Conservation (phyloP, 2,113 vertebrate genomes). For the Haplochromis burtoni region DNA sequence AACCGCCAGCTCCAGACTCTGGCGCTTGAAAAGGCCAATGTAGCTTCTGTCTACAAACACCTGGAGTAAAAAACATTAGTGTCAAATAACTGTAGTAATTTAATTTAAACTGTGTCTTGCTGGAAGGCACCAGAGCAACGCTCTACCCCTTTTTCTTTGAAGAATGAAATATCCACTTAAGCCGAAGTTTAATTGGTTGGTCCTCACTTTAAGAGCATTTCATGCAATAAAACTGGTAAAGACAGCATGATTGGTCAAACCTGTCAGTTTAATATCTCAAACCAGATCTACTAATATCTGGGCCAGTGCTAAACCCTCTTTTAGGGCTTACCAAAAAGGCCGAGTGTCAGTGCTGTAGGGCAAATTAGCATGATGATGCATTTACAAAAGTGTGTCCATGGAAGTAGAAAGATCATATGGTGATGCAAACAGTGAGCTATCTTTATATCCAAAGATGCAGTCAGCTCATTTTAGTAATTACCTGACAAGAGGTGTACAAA, state of each 20-base stretch:
- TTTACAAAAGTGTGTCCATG: not conserved
- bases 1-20: constrained; percentile 68
- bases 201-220: not conserved
- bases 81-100: not conserved
- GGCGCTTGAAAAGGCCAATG: constrained; percentile 84
- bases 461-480: not conserved
- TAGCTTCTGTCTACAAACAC: constrained; percentile 85
- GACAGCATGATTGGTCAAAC: not conserved
- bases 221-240: not conserved
- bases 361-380: not conserved
- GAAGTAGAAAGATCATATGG: accelerated
- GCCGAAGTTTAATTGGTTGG: not conserved
- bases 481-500: not conserved
- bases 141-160: not conserved
- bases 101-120: not conserved
- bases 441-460: not conserved
- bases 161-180: not conserved
- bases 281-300: not conserved
- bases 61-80: constrained; percentile 44
- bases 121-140: not conserved
- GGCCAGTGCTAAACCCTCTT: not conserved
- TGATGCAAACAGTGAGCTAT: not conserved
- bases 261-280: not conserved
- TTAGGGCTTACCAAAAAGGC: not conserved
- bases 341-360: not conserved